Percentiles rank a stretch among this genome's conserved stretches.
Conservation (phyloP, 2,888 invertebrate species). For the Atethmia centrago region DNA sequence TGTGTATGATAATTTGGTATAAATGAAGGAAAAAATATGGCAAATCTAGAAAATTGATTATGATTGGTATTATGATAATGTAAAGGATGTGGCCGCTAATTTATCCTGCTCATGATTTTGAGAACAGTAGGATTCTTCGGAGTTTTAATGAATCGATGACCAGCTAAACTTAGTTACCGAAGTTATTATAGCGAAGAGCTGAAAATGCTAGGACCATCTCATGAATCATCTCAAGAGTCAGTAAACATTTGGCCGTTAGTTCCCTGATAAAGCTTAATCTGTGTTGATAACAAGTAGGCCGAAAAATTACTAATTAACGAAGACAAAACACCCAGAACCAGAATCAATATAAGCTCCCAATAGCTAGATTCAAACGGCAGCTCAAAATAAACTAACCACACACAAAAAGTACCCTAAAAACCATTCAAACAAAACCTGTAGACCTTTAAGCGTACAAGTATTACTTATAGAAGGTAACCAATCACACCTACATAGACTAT, state of each 20-base stretch:
- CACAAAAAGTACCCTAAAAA: background rate
- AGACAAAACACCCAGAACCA: constrained; percentile 18
- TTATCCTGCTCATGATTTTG: background rate
- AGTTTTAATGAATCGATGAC: too few species aligned
- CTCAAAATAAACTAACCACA: constrained; percentile 3
- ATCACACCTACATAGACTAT: constrained; percentile 65
- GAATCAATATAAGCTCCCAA: constrained; percentile 20
- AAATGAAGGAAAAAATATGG: constrained; percentile 32
- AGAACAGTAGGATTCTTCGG: background rate
- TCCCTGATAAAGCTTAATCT: too few species aligned
- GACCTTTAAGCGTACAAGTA: constrained; percentile 34
- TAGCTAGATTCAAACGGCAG: constrained; percentile 25
- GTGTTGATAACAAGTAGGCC: too few species aligned
- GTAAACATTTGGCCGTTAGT: too few species aligned
- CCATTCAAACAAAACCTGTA: constrained; percentile 24
- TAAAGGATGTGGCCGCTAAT: background rate
- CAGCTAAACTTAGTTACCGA: too few species aligned
- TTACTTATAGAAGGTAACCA: constrained; percentile 28
- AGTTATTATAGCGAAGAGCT: too few species aligned
- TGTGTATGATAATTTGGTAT: constrained; percentile 41
- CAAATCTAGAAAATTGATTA: constrained; percentile 9
- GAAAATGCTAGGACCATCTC: too few species aligned
- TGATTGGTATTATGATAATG: constrained; percentile 13
- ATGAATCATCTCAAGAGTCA: too few species aligned
- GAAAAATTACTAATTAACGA: constrained; percentile 1